A percentile compares a stretch with the other conserved stretches of the same genome.
phyloP scores from a whole-genome alignment of 2,888 invertebrate genomes.

The Herminia tarsipennalis region DNA sequence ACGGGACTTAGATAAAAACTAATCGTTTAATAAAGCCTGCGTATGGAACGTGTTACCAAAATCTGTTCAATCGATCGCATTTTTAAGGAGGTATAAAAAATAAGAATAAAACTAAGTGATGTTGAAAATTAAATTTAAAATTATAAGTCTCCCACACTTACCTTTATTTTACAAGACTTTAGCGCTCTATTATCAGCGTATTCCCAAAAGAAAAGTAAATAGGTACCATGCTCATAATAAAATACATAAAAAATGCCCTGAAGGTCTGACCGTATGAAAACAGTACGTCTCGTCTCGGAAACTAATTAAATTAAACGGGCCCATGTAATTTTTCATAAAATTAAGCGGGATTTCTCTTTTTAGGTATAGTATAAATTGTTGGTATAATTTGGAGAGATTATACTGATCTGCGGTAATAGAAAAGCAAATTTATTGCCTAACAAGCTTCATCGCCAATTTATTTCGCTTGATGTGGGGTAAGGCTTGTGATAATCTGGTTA shows the following conservation, averaged over 20 bases:
- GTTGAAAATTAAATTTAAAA: too few species aligned
- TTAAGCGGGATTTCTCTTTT: conserved; percentile 5
- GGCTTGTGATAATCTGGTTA: conserved; percentile 9
- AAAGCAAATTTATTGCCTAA: conserved; percentile 15
- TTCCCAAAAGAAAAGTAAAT: background rate
- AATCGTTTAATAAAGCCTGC: too few species aligned
- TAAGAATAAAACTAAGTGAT: too few species aligned
- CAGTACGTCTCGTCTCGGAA: conserved; percentile 1
- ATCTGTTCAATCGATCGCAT: too few species aligned
- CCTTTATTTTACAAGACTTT: background rate
- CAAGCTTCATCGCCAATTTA: conserved; percentile 2
- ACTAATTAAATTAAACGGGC: conserved; percentile 5
- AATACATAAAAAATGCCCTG: background rate
- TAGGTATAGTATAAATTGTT: conserved; percentile 8
- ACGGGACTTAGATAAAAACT: too few species aligned
- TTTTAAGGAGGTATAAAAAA: too few species aligned
- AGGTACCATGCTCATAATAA: too few species aligned
- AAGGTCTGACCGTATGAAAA: conserved; percentile 4
- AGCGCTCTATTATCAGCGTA: background rate
- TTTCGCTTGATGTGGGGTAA: conserved; percentile 8
- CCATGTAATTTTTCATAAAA: conserved; percentile 6
- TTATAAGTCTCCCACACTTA: too few species aligned
- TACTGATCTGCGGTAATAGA: conserved; percentile 12
- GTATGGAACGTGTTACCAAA: background rate
- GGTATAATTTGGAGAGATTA: conserved; percentile 14